Conservation (phyloP, 2,113 vertebrate species). For the Egretta garzetta region DNA sequence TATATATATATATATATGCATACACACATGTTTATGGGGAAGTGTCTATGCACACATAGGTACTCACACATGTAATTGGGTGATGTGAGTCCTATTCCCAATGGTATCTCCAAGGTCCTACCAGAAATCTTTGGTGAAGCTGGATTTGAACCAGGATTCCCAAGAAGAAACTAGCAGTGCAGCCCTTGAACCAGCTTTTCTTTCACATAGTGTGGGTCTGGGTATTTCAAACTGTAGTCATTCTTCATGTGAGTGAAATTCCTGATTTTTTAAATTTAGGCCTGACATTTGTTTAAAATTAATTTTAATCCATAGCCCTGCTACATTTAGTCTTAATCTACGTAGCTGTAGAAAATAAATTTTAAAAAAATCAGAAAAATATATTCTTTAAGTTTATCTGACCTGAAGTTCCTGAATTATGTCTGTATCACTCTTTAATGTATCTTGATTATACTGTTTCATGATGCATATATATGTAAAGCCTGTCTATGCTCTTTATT, state of each 20-base stretch:
- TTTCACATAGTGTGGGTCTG: neutral
- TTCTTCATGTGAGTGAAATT: neutral
- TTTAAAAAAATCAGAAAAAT: neutral
- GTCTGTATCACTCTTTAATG: neutral
- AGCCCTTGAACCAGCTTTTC: neutral
- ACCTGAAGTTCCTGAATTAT: neutral
- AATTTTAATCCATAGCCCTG: neutral
- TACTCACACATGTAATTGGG: rapidly evolving
- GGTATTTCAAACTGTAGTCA: neutral
- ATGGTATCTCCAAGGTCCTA: neutral
- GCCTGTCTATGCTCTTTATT: neutral
- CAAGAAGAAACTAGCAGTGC: rapidly evolving
- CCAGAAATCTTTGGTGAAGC: neutral
- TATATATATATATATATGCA: neutral
- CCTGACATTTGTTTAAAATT: neutral
- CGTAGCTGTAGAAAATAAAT: neutral
- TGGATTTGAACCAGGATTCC: neutral
- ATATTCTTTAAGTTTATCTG: neutral
- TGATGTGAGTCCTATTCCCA: neutral
- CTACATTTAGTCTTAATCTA: neutral
- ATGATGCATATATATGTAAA: neutral
- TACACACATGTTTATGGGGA: neutral
- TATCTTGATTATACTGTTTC: neutral
- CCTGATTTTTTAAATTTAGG: neutral
- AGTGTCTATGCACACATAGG: neutral